A percentile compares a stretch with the other conserved stretches of the same genome.
Conservation (phyloP, 1,140 invertebrate species). For the Calephelis nemesis region DNA sequence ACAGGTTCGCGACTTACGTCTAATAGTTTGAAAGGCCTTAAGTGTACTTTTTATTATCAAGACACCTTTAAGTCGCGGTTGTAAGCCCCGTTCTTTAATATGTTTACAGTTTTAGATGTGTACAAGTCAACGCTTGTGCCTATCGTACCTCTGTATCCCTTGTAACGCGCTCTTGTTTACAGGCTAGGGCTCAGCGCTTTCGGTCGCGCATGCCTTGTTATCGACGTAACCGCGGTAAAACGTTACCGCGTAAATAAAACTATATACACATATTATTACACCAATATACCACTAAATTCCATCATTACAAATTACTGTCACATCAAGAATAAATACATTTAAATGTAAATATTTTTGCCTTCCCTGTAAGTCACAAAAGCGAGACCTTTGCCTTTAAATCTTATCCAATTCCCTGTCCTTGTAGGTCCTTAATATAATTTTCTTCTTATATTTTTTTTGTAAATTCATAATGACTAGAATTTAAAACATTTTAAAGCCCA, state of each 20-base stretch:
- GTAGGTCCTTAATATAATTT: constrained; percentile 6
- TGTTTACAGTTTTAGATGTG: too few relatives aligned
- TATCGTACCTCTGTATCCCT: too few relatives aligned
- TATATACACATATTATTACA: neutral
- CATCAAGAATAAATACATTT: neutral
- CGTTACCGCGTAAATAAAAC: neutral
- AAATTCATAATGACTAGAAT: constrained; percentile 33
- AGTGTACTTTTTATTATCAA: too few relatives aligned
- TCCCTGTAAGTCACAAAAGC: constrained; percentile 2
- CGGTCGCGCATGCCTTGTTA: neutral
- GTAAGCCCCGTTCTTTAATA: too few relatives aligned
- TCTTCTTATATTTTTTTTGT: constrained; percentile 23
- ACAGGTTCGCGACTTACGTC: too few relatives aligned
- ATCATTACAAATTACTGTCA: neutral
- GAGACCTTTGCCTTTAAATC: neutral
- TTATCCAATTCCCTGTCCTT: constrained; percentile 31
- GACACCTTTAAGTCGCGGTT: too few relatives aligned
- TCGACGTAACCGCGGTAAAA: neutral
- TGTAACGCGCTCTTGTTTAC: neutral
- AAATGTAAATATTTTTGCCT: neutral
- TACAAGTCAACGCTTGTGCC: too few relatives aligned
- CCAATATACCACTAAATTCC: neutral
- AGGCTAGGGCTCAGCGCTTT: neutral
- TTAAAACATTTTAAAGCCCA: constrained; percentile 23
- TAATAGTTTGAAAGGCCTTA: too few relatives aligned